These are phyloP conservation scores for Bagarius yarrelli DNA, from an alignment of 2,113 vertebrate genomes.

Conservation along the genomic window DNA sequence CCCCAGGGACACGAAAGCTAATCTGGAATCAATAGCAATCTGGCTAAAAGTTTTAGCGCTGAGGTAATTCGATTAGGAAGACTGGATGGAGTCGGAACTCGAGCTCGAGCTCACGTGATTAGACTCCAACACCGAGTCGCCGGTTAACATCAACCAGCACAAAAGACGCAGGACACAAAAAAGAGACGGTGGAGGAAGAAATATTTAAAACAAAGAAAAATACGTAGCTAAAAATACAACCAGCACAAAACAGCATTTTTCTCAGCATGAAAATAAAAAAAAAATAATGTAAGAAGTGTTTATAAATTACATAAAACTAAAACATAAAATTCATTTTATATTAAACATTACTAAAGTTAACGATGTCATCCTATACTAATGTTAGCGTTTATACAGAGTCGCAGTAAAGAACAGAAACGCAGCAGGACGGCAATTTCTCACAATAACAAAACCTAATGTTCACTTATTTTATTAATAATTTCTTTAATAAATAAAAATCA, in stretches of 20 bases:
- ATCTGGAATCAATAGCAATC: constrained; percentile 57
- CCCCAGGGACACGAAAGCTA: not conserved
- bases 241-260: not conserved
- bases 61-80: constrained; percentile 46
- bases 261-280: not conserved
- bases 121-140: constrained; percentile 11
- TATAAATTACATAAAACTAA: no score
- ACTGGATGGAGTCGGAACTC: constrained; percentile 8
- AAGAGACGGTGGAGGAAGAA: no score
- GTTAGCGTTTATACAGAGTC: no score
- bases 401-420: no score
- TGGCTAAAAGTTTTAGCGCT: constrained; percentile 51
- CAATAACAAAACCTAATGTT: no score
- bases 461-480: no score
- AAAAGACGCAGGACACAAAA: no score
- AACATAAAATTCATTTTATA: no score
- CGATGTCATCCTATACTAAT: no score
- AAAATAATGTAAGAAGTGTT: not conserved
- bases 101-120: not conserved
- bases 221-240: not conserved
- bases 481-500: no score
- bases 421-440: no score
- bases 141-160: not conserved
- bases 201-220: not conserved
- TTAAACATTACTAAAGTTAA: no score